Evolutionary conservation across 2,888 invertebrate species (phyloP), one percentile per base, ranked within the genome.

Genomic region (Lomographa bimaculata): DNA sequence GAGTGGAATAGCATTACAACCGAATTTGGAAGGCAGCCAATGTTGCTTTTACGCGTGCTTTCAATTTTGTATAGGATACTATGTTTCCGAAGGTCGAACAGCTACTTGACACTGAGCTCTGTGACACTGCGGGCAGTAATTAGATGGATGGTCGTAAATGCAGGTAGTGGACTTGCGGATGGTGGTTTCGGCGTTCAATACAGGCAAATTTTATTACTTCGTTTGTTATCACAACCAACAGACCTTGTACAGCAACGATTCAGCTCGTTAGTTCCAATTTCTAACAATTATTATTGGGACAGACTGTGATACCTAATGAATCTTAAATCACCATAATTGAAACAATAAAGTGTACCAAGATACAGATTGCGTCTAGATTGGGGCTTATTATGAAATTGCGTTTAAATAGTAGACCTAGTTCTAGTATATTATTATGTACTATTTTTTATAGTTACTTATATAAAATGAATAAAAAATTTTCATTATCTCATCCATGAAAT

Each of bases 261-360:
- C 55, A 69, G 67, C 71, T 76, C 52, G 71, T 74, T 73, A 69
- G 64, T 62, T n/a, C n/a, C n/a, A n/a, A n/a, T n/a, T n/a, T n/a
- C n/a, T n/a, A n/a, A n/a, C n/a, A n/a, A n/a, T n/a, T n/a, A n/a
- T n/a, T n/a, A n/a, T n/a, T n/a, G n/a, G n/a, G n/a, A n/a, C n/a
- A n/a, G n/a, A n/a, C n/a, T n/a, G n/a, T n/a, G n/a, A n/a, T n/a
- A n/a, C n/a, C n/a, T n/a, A n/a, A n/a, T n/a, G n/a, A n/a, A n/a
- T n/a, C n/a, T n/a, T n/a, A n/a, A n/a, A n/a, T n/a, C n/a, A n/a
- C n/a, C n/a, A n/a, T n/a, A n/a, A n/a, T n/a, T n/a, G n/a, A n/a
- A n/a, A n/a, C n/a, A n/a, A n/a, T n/a, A n/a, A n/a, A n/a, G n/a
- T n/a, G n/a, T n/a, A n/a, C n/a, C n/a, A n/a, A n/a, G n/a, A n/a